Conservation (phyloP, 2,888 invertebrate species). For the Frankliniella fusca region DNA sequence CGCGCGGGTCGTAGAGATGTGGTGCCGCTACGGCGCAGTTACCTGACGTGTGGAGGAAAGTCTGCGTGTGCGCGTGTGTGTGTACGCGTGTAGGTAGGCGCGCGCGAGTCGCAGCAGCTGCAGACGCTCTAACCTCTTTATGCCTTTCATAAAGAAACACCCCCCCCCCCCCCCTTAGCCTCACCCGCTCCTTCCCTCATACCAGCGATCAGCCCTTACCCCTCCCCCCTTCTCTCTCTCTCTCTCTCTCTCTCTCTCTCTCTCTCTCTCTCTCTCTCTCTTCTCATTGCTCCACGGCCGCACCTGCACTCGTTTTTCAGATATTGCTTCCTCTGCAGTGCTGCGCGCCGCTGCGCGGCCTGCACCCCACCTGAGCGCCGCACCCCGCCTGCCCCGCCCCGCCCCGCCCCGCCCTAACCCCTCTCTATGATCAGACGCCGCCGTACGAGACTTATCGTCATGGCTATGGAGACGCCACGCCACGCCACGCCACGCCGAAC, state of each 20-base stretch:
- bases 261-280: not conserved
- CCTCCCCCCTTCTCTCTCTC: not conserved
- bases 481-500: not conserved
- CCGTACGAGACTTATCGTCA: not conserved
- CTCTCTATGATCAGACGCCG: not conserved
- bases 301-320: slow-evolving; percentile 24
- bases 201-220: not conserved
- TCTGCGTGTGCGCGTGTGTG: not conserved
- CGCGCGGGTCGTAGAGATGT: not conserved
- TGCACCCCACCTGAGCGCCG: not conserved
- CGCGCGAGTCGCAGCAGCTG: not conserved
- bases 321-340: slow-evolving; percentile 17
- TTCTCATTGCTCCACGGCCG: not conserved
- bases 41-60: not conserved
- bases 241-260: not conserved
- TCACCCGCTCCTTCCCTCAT: not conserved
- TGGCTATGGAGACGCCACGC: not conserved
- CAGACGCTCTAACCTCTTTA: not conserved
- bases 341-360: not conserved
- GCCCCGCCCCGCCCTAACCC: not conserved
- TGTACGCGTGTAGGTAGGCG: too few relatives aligned
- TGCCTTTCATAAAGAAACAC: not conserved
- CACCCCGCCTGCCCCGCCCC: not conserved
- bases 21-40: not conserved
- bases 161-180: not conserved